phyloP scores from a whole-genome alignment of 2,888 invertebrate species.

The Brachylomia viminalis region DNA sequence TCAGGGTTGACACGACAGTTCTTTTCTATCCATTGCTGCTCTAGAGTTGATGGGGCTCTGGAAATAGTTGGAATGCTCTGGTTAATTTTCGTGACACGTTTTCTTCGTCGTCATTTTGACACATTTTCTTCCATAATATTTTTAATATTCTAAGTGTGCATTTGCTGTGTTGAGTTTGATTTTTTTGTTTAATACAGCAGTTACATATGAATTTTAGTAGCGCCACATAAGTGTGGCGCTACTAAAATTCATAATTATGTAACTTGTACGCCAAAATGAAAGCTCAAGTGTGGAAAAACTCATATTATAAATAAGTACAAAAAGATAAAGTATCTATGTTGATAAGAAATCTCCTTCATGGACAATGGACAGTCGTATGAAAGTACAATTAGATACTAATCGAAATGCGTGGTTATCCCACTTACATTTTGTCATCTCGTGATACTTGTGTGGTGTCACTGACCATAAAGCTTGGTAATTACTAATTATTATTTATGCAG shows the following conservation, averaged over 20 bases:
- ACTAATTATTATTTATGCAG: conserved; percentile 42
- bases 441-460: conserved; percentile 10
- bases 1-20: conserved; percentile 92
- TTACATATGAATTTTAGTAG: too few relatives aligned
- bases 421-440: not conserved
- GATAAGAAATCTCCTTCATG: not conserved
- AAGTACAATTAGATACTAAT: not conserved
- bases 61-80: not conserved
- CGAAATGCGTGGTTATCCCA: not conserved
- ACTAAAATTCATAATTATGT: not conserved
- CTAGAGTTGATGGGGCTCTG: conserved; percentile 88
- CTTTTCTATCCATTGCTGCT: conserved; percentile 92
- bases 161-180: too few relatives aligned
- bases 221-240: not conserved
- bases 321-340: not conserved
- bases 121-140: not conserved
- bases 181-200: too few relatives aligned
- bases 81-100: not conserved
- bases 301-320: not conserved
- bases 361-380: not conserved
- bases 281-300: not conserved
- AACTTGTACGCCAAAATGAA: too few relatives aligned
- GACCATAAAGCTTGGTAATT: conserved; percentile 25
- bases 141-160: too few relatives aligned
- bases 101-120: too few relatives aligned